These are phyloP conservation scores for Perca flavescens DNA, from an alignment of 2,113 vertebrate genomes.

Conservation along the genomic window DNA sequence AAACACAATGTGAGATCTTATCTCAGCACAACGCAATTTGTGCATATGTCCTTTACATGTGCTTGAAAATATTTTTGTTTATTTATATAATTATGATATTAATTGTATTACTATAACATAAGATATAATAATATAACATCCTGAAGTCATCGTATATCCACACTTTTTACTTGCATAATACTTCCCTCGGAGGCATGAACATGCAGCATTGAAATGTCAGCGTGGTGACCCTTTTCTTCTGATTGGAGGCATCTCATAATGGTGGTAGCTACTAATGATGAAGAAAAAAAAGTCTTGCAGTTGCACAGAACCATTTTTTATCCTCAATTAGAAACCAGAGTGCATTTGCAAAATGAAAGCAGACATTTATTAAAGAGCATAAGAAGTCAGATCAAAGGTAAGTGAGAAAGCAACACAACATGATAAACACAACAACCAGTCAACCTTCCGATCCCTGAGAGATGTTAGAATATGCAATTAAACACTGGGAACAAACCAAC, in stretches of 20 bases:
- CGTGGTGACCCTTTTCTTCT: slow-evolving; percentile 18
- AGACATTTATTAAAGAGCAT: slow-evolving; percentile 59
- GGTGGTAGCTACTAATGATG: slow-evolving; percentile 45
- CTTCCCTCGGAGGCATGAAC: neutral
- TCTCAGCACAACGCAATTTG: neutral
- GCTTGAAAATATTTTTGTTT: neutral
- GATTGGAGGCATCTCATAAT: slow-evolving; percentile 44
- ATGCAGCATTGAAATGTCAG: slow-evolving; percentile 22
- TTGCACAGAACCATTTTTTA: slow-evolving; percentile 51
- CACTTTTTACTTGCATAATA: neutral
- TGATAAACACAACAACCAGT: slow-evolving; percentile 66
- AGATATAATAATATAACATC: neutral
- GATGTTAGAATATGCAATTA: slow-evolving; percentile 70
- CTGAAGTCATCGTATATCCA: neutral
- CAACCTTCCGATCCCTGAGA: slow-evolving; percentile 61
- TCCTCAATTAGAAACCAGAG: slow-evolving; percentile 66
- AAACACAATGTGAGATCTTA: slow-evolving; percentile 7
- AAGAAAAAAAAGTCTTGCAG: slow-evolving; percentile 36
- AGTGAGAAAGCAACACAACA: slow-evolving; percentile 51
- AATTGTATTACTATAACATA: no score
- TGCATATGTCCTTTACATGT: neutral
- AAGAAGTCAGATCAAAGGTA: slow-evolving; percentile 68
- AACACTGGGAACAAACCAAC: slow-evolving; percentile 59
- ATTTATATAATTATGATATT: neutral
- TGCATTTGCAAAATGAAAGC: slow-evolving; percentile 71